Base-by-base conservation (phyloP, 2,888 invertebrate genomes). In the Chalcosyrphus nemorum region DNA sequence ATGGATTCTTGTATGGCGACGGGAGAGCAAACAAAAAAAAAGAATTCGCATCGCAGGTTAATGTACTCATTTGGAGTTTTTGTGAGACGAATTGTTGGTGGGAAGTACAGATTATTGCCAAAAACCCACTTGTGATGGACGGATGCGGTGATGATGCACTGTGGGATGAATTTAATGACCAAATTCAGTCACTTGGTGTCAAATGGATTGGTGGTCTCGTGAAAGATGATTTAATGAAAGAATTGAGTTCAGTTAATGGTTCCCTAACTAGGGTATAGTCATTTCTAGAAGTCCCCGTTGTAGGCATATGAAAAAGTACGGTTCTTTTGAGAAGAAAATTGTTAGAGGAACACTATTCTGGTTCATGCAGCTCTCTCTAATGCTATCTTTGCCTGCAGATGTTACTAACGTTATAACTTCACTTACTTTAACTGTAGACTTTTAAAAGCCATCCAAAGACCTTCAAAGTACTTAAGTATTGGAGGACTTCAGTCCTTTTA, bases 101-200 rank as follows among this genome's bases (percentile, higher is more conserved):
- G 32, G 19, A 6, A 32, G 32, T 19, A 7, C n/a, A 17, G 11
- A 24, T n/a, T n/a, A n/a, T 1, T 38, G 41, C 38, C 32, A 32
- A 63, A 74, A 66, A 38, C n/a, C n/a, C n/a, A n/a, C 24, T 57
- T 47, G 38, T 50, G 19, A 29, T 41, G 52, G 32, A 50, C 35
- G 32, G 65, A 61, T 29, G 15, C 45, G 41, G n/a, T 2, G 17
- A 52, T 68, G 59, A 68, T 59, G 52, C 50, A 15, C 59, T 17
- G 57, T 72, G 45, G 43, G 29, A 61, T 59, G 68, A 19, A 43
- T 21, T 52, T 52, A 52, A 41, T 21, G 68, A 76, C 50, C 47
- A 47, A n/a, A 57, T 43, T 59, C 52, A 21, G 27, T 66, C 57
- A 50, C 47, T 57, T 21, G 29, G 11, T 32, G 29, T 38, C 41